A percentile compares a stretch with the other conserved stretches of the same genome.
Conservation (phyloP, 1,140 invertebrate species). For the Gryon sp. region DNA sequence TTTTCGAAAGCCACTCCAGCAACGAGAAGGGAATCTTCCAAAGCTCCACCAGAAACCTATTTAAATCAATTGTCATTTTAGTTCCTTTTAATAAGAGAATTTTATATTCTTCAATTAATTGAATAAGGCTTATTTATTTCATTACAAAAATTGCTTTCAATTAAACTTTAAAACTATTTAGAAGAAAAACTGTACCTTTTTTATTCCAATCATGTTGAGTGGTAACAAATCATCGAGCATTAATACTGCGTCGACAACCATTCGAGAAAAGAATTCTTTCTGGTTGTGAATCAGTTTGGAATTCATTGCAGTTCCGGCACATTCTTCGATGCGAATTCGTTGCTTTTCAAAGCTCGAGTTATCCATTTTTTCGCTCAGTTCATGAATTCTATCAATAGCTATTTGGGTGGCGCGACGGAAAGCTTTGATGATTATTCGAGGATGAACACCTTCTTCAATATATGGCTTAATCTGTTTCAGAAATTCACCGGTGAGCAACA, state of each 20-base stretch:
- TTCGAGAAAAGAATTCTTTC: constrained; percentile 96
- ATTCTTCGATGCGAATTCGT: constrained; percentile 92
- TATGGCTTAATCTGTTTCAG: constrained; percentile 97
- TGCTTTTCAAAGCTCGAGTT: constrained; percentile 81
- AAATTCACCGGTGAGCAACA: constrained; percentile 96
- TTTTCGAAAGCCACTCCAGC: constrained; percentile 99
- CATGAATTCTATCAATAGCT: constrained; percentile 90
- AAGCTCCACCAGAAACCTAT: constrained; percentile 88
- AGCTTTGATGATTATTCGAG: constrained; percentile 93
- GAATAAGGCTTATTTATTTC: no score
- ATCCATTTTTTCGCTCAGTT: constrained; percentile 91
- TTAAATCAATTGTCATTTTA: no score
- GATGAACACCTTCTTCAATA: constrained; percentile 98
- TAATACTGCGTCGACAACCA: constrained; percentile 98
- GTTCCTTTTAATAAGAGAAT: no score
- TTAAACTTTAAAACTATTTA: no score
- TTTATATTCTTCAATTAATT: no score
- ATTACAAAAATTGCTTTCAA: no score
- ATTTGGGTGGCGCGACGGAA: constrained; percentile 90
- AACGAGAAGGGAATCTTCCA: constrained; percentile 96
- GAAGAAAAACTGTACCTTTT: constrained; percentile 10
- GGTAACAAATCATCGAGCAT: constrained; percentile 79
- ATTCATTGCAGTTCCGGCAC: constrained; percentile 97
- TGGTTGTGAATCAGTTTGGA: constrained; percentile 98
- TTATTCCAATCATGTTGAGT: constrained; percentile 28